Evolutionary conservation across 2,888 invertebrate species (phyloP), one percentile per base, ranked within the genome.

Genomic region (Stenurella melanura): DNA sequence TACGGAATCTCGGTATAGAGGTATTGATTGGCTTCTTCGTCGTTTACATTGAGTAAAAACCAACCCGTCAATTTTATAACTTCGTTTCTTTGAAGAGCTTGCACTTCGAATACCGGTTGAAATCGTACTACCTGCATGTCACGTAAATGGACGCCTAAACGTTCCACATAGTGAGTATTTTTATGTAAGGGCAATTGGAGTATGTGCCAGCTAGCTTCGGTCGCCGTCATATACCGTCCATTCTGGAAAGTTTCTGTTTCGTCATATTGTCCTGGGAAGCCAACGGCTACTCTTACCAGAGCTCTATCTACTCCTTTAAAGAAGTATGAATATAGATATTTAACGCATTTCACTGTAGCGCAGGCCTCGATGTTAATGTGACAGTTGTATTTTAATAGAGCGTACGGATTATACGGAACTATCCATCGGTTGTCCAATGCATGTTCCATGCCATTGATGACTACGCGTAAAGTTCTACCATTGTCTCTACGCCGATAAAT

Each of bases 401-500:
- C 1, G 18, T 60, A 71, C 12, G 34, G 34, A 12, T 38, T 58
- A 18, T 71, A 71, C 0, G 71, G 71, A 15, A 71, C 71, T 10
- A 71, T 34, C 71, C 58, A 71, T 0, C 71, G 3, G 38, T 71
- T 71, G 42, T 71, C 60, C 38, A 71, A 42, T 7, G 9, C 17
- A 15, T 12, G 5, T 10, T 19, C 12, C 7, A 1, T 5, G 9
- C n/a, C 38, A 12, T 60, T 38, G 6, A 10, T 2, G 6, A 10
- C 3, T 1, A 1, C 4, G 4, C 1, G 9, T 1, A 70, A 30
- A 1, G 19, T 30, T 21, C 17, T 54, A 5, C 66, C 73, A 18
- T 19, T 21, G 60, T 74, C 21, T 63, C 69, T 34, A 11, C 77
- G 70, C 11, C 66, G 34, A 34, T 77, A 74, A 5, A 15, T 57